Conservation (phyloP, 2,113 vertebrate genomes). For the Onychostoma macrolepis region DNA sequence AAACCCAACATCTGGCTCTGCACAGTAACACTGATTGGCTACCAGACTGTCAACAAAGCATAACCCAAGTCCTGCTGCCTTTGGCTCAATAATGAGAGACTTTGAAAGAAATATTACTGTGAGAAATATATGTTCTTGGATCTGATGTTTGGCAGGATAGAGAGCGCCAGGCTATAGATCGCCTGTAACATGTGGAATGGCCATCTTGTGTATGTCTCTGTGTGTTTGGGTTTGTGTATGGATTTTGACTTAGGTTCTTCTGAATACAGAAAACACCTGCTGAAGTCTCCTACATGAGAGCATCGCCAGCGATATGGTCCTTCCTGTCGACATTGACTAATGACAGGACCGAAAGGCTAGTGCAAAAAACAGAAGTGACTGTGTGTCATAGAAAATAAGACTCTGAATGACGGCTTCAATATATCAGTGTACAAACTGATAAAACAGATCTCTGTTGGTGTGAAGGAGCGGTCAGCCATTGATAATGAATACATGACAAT, state of each 20-base stretch:
- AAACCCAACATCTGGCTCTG: slow-evolving; percentile 5
- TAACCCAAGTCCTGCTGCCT: neutral
- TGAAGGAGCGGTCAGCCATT: neutral
- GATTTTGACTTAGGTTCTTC: slow-evolving; percentile 37
- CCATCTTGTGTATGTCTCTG: slow-evolving; percentile 39
- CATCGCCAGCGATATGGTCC: slow-evolving; percentile 4
- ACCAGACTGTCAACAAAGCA: slow-evolving; percentile 1
- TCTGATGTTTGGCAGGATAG: slow-evolving; percentile 6
- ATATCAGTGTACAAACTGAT: neutral
- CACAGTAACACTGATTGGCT: neutral
- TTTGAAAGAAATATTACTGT: slow-evolving; percentile 45
- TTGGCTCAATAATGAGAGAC: slow-evolving; percentile 20
- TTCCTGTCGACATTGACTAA: slow-evolving; percentile 44
- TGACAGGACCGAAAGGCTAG: neutral
- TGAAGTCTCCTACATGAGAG: slow-evolving; percentile 44
- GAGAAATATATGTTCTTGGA: slow-evolving; percentile 51
- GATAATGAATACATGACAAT: neutral
- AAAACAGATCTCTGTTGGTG: neutral
- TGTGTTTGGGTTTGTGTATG: slow-evolving; percentile 26
- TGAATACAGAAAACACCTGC: slow-evolving; percentile 57
- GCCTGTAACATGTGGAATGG: slow-evolving; percentile 51
- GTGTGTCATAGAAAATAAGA: neutral
- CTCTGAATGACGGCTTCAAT: neutral
- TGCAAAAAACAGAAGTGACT: neutral
- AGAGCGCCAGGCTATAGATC: neutral